Evolutionary conservation across 2,888 invertebrate species (phyloP).

Genomic region (Caenorhabditis sp.): DNA sequence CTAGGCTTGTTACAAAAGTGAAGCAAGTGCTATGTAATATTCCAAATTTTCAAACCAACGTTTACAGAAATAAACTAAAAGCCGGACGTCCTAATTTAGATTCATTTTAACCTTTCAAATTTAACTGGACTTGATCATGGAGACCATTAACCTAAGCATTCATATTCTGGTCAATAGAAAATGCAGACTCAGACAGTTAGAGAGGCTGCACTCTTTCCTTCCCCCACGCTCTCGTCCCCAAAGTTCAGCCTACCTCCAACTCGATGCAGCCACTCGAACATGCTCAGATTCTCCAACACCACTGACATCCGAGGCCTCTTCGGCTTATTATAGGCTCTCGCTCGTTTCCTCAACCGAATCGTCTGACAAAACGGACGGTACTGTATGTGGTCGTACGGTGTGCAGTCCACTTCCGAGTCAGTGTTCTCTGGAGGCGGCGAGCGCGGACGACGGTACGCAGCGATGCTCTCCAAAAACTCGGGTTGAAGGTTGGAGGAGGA

Average conservation of each 20-base stretch:
- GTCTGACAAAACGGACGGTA: conserved; percentile 52
- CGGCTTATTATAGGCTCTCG: neutral
- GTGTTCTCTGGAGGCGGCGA: conserved; percentile 9
- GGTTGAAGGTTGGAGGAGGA: neutral
- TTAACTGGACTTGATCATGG: too few relatives aligned
- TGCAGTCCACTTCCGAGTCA: conserved; percentile 43
- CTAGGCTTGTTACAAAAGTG: too few relatives aligned
- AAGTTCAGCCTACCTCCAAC: conserved; percentile 39
- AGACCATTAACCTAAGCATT: too few relatives aligned
- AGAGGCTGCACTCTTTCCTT: too few relatives aligned
- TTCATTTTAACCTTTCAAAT: too few relatives aligned
- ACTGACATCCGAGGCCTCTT: conserved; percentile 21
- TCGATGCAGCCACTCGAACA: conserved; percentile 54
- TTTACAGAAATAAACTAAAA: too few relatives aligned
- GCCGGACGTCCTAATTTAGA: too few relatives aligned
- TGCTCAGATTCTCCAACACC: conserved; percentile 46
- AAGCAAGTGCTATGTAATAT: too few relatives aligned
- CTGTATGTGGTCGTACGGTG: conserved; percentile 32
- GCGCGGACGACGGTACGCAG: conserved; percentile 28
- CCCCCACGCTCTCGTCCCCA: too few relatives aligned
- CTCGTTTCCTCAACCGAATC: conserved; percentile 25
- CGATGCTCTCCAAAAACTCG: neutral
- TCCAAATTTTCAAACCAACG: too few relatives aligned
- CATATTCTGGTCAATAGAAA: too few relatives aligned
- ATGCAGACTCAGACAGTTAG: too few relatives aligned